phyloP scores from a whole-genome alignment of 2,888 invertebrate genomes.

The Eurytoma californica region DNA sequence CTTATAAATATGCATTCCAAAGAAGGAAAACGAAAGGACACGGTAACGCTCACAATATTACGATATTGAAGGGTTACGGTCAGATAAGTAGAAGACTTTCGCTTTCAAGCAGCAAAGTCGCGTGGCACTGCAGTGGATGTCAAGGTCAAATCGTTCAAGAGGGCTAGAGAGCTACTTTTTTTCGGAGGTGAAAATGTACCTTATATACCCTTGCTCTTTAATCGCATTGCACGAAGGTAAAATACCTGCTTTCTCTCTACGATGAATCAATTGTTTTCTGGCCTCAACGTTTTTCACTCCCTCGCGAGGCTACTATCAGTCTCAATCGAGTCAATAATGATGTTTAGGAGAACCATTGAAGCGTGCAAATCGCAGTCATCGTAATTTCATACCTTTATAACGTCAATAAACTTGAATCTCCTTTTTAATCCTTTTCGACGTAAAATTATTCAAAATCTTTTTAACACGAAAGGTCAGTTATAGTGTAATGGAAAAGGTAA shows the following conservation, averaged over 20 bases:
- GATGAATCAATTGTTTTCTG: background rate
- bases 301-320: slow-evolving; percentile 5
- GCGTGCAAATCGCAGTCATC: slow-evolving; percentile 35
- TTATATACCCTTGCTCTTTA: background rate
- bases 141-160: slow-evolving; percentile 39
- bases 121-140: background rate
- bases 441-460: too few species aligned
- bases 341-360: slow-evolving; percentile 17
- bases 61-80: too few species aligned
- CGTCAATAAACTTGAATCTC: background rate
- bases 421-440: too few species aligned
- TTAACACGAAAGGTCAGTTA: too few species aligned
- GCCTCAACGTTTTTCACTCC: background rate
- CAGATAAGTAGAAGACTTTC: slow-evolving; percentile 10
- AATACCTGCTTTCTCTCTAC: slow-evolving; percentile 46
- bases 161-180: background rate
- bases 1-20: too few species aligned
- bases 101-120: slow-evolving; percentile 22
- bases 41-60: too few species aligned
- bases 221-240: slow-evolving; percentile 6
- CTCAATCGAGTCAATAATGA: slow-evolving; percentile 14
- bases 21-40: too few species aligned
- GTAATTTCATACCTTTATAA: slow-evolving; percentile 38
- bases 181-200: slow-evolving; percentile 35
- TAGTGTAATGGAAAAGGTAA: too few species aligned